Percentiles rank a stretch among this genome's conserved stretches.
Conservation (phyloP, 2,113 vertebrate species). For the Chinchilla lanigera region DNA sequence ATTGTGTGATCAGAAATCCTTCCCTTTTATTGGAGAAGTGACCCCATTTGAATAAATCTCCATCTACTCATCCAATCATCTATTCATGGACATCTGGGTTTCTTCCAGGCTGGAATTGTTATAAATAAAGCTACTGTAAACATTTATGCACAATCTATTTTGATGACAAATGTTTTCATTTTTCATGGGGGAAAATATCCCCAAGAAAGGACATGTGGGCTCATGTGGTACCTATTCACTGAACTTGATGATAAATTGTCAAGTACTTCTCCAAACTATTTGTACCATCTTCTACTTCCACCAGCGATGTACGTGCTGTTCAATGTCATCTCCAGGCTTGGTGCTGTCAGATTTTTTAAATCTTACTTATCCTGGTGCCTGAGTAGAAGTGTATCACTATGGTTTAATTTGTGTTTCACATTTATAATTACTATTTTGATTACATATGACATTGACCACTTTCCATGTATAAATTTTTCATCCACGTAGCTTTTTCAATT, state of each 20-base stretch:
- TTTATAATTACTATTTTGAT: neutral
- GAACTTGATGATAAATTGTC: neutral
- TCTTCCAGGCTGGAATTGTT: neutral
- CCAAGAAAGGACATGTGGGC: neutral
- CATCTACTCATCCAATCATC: neutral
- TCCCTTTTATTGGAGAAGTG: neutral
- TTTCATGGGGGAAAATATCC: neutral
- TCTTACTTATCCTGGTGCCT: neutral
- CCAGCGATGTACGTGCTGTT: accelerated
- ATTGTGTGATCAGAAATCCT: neutral
- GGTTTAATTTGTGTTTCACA: neutral
- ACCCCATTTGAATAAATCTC: neutral
- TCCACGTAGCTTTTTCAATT: neutral
- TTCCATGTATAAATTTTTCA: neutral
- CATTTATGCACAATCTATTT: neutral
- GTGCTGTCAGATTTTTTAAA: neutral
- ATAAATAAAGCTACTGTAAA: neutral
- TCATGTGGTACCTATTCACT: neutral
- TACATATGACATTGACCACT: neutral
- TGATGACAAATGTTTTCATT: neutral
- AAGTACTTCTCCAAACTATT: neutral
- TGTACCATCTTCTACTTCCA: neutral
- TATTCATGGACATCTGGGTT: neutral
- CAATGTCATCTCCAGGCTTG: neutral
- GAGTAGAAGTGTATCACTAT: neutral